phyloP scores from a whole-genome alignment of 2,888 invertebrate genomes.

The Folsomia manolachei region DNA sequence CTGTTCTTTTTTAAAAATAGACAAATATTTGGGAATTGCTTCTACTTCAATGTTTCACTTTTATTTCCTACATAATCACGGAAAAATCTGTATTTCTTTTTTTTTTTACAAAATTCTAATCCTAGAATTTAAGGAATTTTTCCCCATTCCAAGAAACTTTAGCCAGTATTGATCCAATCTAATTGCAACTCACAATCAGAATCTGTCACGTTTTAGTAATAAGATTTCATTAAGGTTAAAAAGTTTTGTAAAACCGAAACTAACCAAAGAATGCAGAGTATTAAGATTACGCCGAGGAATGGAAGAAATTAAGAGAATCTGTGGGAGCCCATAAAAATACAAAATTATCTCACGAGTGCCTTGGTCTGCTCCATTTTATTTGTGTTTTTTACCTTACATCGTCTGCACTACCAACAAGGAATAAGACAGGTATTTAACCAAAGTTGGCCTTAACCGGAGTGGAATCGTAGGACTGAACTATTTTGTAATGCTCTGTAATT shows the following conservation, averaged over 20 bases:
- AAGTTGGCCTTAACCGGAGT: no score
- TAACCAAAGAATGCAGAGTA: neutral
- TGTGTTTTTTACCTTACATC: neutral
- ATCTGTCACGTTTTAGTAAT: constrained; percentile 13
- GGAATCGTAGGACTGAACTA: neutral
- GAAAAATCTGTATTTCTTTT: neutral
- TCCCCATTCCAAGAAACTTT: neutral
- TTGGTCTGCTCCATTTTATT: neutral
- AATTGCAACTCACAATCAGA: neutral
- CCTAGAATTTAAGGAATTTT: constrained; percentile 4
- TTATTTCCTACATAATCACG: neutral
- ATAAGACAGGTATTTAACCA: no score
- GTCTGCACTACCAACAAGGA: neutral
- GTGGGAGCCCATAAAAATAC: constrained; percentile 10
- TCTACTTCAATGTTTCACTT: no score
- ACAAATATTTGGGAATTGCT: neutral
- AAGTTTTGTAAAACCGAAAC: neutral
- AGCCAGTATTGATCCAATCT: neutral
- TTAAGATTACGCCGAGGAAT: neutral
- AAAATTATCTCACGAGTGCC: constrained; percentile 5
- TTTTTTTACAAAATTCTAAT: neutral
- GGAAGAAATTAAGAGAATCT: no score
- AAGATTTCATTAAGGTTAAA: constrained; percentile 20
- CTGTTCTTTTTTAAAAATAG: neutral
- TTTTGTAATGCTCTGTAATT: constrained; percentile 21